Evolutionary conservation across 2,888 invertebrate species (phyloP), one percentile per base, ranked within the genome.

Genomic region (Tenthredo notha): DNA sequence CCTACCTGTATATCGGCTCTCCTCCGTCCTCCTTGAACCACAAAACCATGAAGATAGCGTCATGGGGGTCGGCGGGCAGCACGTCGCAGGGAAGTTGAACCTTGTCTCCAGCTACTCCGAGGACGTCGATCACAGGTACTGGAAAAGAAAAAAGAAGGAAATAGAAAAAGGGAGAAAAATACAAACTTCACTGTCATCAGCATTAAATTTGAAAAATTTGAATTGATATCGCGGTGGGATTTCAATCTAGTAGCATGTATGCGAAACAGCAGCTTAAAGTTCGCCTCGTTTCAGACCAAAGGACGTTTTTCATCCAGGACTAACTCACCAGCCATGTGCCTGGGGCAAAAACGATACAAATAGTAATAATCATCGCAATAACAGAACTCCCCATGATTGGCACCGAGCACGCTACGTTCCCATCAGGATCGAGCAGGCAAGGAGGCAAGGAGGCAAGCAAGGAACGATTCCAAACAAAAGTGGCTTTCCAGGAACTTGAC

Each of bases 31-130:
- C 97, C 91, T 97, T 97, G 94, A 97, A 98, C 98, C 98, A 98
- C 58, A 98, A 95, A 88, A 98, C 98, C 97, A 98, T 97, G 91
- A 96, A 97, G 84, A 98, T 97, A 40, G 96, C 96, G 93, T 98
- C 98, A 90, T 97, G 96, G 75, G 96, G 95, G 90, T 97, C 96
- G 88, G 96, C 95, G 10, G 98, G 96, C 89, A 96, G 96, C 88
- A 98, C 97, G 94, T 98, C 97, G 93, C 98, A 98, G 15, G 98
- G 98, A 84, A 98, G 94, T 87, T 97, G 96, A 29, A 97, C 97
- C 92, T 97, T 97, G 93, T 96, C 96, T 43, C 97, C 97, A 88
- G 97, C 94, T 6, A 98, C 98, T 40, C 98, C 98, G 92, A 97
- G 96, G 86, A 98, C 96, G 91, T 97, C 96, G 87, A 96, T 96